Base-by-base conservation (phyloP, 2,113 vertebrate species). In the Loxodonta africana region DNA sequence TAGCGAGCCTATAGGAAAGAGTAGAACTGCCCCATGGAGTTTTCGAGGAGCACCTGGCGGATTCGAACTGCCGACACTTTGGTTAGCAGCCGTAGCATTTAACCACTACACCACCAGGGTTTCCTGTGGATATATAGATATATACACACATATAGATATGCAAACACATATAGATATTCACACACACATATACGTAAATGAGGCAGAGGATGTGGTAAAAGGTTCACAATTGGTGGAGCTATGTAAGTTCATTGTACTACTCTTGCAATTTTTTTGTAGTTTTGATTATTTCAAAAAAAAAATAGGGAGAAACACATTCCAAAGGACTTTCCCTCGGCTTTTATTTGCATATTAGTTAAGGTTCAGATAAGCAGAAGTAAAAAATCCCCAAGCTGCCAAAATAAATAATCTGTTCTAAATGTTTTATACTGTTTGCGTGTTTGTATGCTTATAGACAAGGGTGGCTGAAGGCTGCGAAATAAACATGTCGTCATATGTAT, bases 351-450 rank as follows among this genome's bases (percentile, higher is more conserved):
- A 57, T 86, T 93, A 83, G 80, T 85, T 77, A 82, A 91, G 60
- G 77, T 80, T 95, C 88, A 85, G 65, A 95, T 90, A 94, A 89
- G 95, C 53, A n/a, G 18, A 90, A 60, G 41, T 85, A 60, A 73
- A 94, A 97, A 94, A 90, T 91, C 82, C 21, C 51, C 21, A 85
- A 86, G 41, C 81, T 94, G 67, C 77, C 77, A 94, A 97, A 95
- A 93, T 81, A 97, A 94, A 84, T 81, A 91, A 57, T 78, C 78
- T 73, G 46, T 83, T 88, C 88, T 90, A 82, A 53, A 96, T 88
- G 73, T 73, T 92, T 81, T 94, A 21, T 78, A 90, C 88, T 88
- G 48, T 90, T 92, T 92, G 51, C 20, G 8, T 67, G 90, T 95
- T 88, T 96, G 67, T 44, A 37, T 91, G 44, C 84, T 80, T 94